Base-by-base conservation (phyloP, 2,888 invertebrate genomes). In the Biston stratarius region DNA sequence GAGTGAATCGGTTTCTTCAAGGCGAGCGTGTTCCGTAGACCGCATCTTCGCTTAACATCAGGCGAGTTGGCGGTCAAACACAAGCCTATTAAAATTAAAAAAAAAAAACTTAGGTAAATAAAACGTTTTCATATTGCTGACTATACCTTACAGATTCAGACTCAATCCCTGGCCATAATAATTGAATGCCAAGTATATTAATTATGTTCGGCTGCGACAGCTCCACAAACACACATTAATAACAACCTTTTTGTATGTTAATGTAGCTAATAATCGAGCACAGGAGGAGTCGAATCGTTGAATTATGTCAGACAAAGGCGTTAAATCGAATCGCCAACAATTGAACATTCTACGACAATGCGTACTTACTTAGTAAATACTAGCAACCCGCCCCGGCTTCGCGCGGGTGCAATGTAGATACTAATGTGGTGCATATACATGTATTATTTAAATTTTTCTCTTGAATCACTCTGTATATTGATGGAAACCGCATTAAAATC, bases 191-290 rank as follows among this genome's bases (percentile, higher is more conserved):
- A 45, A 12, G 15, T 6, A 36, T 70, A 72, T 71, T 70, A 72
- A 74, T 74, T 69, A 74, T 69, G 69, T 69, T 60, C 64, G 67
- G 53, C 59, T 67, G 65, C 60, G 67, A 70, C 65, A 58, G 66
- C 65, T 70, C 34, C 51, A 67, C 72, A 70, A 69, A 69, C 67
- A 71, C n/a, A 61, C 57, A 72, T 72, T 69, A 62, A 69, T 74
- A 53, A 72, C 69, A 62, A 42, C 63, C 44, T 47, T 70, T 70
- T 70, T 70, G 68, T 72, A 69, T 74, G 67, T 64, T 59, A 70
- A 51, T 69, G 59, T 49, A 48, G 63, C 33, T 68, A 58, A 63
- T 73, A 71, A 71, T 60, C 57, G 47, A 34, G 61, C 38, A 49
- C 12, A 45, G 51, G 55, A 55, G 60, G 58, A 62, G 44, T 12